phyloP scores from a whole-genome alignment of 35 echinoderm and acorn worm species.

The Eucidaris tribuloides region DNA sequence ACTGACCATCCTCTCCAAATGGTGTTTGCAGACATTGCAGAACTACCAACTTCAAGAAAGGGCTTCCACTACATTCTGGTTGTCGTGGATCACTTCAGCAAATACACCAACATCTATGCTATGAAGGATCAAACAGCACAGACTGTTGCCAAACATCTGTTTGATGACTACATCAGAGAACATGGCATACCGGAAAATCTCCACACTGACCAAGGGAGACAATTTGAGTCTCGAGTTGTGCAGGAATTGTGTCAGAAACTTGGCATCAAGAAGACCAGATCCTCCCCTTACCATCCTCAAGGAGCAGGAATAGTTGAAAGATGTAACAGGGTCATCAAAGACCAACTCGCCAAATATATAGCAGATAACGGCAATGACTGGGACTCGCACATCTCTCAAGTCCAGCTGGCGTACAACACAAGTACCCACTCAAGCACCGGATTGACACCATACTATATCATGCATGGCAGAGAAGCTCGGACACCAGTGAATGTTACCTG shows the following conservation, averaged over 20 bases:
- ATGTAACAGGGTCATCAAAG: conserved; percentile 5
- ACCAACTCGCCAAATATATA: background rate
- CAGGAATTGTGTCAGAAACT: conserved; percentile 10
- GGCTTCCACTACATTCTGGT: background rate
- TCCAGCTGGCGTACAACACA: conserved; percentile 9
- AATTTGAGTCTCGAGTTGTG: conserved; percentile 25
- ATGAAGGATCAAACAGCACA: conserved; percentile 5
- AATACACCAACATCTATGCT: background rate
- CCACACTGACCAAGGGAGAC: conserved; percentile 34
- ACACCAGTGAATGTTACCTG: background rate
- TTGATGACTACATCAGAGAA: conserved; percentile 18
- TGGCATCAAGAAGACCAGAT: conserved; percentile 18
- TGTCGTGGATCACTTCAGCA: conserved; percentile 1
- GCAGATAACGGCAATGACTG: background rate
- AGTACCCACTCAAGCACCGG: conserved; percentile 1
- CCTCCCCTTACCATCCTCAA: conserved; percentile 47
- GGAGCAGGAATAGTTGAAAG: conserved; percentile 14
- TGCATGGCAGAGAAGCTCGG: background rate
- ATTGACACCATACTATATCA: background rate
- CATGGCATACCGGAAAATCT: conserved; percentile 35
- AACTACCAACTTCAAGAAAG: background rate
- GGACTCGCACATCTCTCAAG: background rate
- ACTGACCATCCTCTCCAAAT: conserved; percentile 12
- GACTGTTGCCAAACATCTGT: conserved; percentile 12
- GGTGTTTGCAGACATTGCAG: background rate